phyloP scores from a whole-genome alignment of 1,140 invertebrate species.

The Venturia canescens region DNA sequence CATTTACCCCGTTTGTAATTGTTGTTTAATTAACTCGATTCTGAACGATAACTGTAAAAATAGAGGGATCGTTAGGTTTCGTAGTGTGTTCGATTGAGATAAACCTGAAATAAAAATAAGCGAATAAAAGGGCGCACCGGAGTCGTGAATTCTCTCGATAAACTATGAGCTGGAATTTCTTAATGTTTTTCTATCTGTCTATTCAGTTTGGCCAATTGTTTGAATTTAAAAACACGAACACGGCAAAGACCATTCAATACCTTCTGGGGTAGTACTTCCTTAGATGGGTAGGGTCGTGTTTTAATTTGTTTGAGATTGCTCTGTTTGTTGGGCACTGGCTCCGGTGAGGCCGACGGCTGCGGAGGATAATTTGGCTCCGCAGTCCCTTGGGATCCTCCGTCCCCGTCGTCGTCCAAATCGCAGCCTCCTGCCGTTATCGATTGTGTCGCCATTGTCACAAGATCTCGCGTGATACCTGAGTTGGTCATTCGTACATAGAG shows the following conservation, averaged over 20 bases:
- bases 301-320: slow-evolving; percentile 75
- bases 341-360: slow-evolving; percentile 73
- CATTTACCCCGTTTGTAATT: slow-evolving; percentile 59
- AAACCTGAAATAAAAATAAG: neutral
- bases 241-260: slow-evolving; percentile 60
- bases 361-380: slow-evolving; percentile 70
- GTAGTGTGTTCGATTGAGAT: slow-evolving; percentile 13
- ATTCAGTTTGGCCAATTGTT: slow-evolving; percentile 18
- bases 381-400: slow-evolving; percentile 72
- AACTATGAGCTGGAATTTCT: neutral
- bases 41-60: slow-evolving; percentile 14
- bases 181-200: neutral
- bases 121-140: neutral
- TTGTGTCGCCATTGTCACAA: slow-evolving; percentile 74
- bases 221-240: slow-evolving; percentile 30
- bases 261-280: slow-evolving; percentile 74
- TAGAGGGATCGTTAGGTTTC: slow-evolving; percentile 18
- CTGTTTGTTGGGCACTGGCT: slow-evolving; percentile 67
- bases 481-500: slow-evolving; percentile 66
- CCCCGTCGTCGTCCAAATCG: slow-evolving; percentile 73
- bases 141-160: neutral
- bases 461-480: slow-evolving; percentile 77
- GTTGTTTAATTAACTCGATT: slow-evolving; percentile 24
- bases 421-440: slow-evolving; percentile 71
- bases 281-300: slow-evolving; percentile 70